phyloP scores from a whole-genome alignment of 2,797 vertebrate species.

The Percopsis omiscomaycus region DNA sequence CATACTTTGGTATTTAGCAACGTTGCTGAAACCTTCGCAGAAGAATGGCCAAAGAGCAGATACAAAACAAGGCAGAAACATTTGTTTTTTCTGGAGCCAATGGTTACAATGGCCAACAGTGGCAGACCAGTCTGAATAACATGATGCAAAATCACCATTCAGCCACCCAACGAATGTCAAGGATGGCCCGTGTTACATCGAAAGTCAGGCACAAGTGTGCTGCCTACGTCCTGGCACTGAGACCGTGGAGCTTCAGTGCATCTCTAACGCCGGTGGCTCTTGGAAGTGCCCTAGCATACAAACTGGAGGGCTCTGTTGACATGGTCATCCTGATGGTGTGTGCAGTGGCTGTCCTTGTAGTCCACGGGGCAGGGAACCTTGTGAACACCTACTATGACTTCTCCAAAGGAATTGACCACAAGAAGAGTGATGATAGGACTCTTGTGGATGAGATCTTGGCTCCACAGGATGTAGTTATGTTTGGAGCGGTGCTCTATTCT shows the following conservation, averaged over 20 bases:
- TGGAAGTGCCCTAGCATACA: conserved; percentile 92
- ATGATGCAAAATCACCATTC: conserved; percentile 16
- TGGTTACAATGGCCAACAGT: conserved; percentile 66
- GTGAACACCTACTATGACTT: conserved; percentile 99
- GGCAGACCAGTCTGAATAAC: conserved; percentile 49
- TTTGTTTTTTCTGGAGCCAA: conserved; percentile 67
- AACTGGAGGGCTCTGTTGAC: conserved; percentile 86
- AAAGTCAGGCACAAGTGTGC: conserved; percentile 87
- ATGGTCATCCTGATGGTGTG: conserved; percentile 87
- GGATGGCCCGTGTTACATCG: conserved; percentile 60
- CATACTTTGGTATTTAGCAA: conserved; percentile 33
- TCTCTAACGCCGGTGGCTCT: conserved; percentile 94
- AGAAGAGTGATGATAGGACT: conserved; percentile 97
- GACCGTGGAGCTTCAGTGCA: conserved; percentile 97
- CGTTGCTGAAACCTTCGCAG: conserved; percentile 25
- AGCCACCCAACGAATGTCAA: conserved; percentile 43
- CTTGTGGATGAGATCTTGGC: conserved; percentile 94
- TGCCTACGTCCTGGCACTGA: conserved; percentile 90
- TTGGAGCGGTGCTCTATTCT: conserved; percentile 94
- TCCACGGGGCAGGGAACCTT: conserved; percentile 94
- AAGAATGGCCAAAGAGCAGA: conserved; percentile 73
- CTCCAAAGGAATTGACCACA: conserved; percentile 97
- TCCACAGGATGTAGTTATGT: conserved; percentile 94
- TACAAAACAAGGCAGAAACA: conserved; percentile 69
- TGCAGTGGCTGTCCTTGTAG: conserved; percentile 88